A percentile compares a stretch with the other conserved stretches of the same genome.
These are phyloP conservation scores for Aegotheles bennettii DNA, from an alignment of 2,113 vertebrate species.

Conservation along the genomic window DNA sequence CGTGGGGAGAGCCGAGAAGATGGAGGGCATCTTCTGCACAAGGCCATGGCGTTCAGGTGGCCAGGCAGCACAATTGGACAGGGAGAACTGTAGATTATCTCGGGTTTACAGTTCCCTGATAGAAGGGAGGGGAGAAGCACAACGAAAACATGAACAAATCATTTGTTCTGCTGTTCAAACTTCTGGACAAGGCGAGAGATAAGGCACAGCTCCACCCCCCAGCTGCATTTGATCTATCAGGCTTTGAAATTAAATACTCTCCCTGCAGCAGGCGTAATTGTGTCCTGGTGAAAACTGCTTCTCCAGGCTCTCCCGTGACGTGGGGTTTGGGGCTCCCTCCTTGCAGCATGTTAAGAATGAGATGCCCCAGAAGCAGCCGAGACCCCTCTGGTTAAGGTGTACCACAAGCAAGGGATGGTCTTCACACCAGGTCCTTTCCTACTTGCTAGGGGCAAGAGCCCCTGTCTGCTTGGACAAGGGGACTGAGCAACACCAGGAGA, in stretches of 20 bases:
- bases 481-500: background rate
- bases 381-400: background rate
- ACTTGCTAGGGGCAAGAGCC: background rate
- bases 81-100: background rate
- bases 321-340: background rate
- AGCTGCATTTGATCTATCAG: background rate
- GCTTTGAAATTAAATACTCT: slow-evolving; percentile 22
- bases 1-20: background rate
- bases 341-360: accelerated
- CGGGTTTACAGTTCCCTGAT: background rate
- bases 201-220: background rate
- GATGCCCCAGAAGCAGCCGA: background rate
- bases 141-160: background rate
- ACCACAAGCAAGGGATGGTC: background rate
- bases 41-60: background rate
- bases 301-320: accelerated
- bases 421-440: background rate
- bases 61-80: background rate
- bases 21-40: background rate
- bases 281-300: background rate
- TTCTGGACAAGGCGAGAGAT: background rate
- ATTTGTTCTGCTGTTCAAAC: slow-evolving; percentile 26
- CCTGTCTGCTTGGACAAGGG: background rate
- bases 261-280: background rate
- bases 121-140: background rate